A percentile compares a stretch with the other conserved stretches of the same genome.
Evolutionary conservation across 2,888 invertebrate species (phyloP).

Genomic region (Myopa testacea): DNA sequence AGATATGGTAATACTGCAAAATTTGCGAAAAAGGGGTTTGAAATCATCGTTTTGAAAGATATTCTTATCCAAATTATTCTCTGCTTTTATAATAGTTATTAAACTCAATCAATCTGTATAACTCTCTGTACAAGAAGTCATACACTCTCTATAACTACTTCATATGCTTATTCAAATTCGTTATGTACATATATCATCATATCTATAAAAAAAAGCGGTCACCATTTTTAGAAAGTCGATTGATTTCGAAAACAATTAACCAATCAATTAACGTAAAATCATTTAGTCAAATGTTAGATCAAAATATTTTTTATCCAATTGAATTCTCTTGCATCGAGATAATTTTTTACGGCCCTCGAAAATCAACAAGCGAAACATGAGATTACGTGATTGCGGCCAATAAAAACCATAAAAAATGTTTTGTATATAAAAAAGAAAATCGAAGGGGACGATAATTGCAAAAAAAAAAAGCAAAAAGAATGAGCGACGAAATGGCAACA

Average conservation of each 20-base stretch:
- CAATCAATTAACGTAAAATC: constrained; percentile 11
- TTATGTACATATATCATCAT: too few species aligned
- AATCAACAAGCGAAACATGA: constrained; percentile 31
- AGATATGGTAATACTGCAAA: too few species aligned
- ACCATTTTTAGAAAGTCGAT: constrained; percentile 9
- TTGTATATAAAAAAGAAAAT: constrained; percentile 3
- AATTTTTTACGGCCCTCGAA: constrained; percentile 22
- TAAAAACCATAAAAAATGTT: constrained; percentile 35
- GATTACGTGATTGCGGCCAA: constrained; percentile 31
- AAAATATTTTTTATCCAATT: not conserved
- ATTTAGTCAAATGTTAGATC: not conserved
- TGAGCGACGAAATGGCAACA: not conserved
- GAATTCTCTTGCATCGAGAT: not conserved
- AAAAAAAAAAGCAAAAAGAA: constrained; percentile 2
- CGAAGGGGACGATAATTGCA: constrained; percentile 3
- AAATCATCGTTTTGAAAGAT: too few species aligned
- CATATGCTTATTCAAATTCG: too few species aligned
- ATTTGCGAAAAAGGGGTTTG: too few species aligned
- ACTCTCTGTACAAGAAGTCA: too few species aligned
- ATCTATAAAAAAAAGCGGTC: not conserved
- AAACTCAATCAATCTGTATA: too few species aligned
- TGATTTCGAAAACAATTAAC: not conserved
- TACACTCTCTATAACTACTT: too few species aligned
- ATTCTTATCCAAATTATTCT: too few species aligned
- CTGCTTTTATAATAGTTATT: too few species aligned